Evolutionary conservation across 2,797 vertebrate species (phyloP).

Genomic region (Urophycis tenuis): DNA sequence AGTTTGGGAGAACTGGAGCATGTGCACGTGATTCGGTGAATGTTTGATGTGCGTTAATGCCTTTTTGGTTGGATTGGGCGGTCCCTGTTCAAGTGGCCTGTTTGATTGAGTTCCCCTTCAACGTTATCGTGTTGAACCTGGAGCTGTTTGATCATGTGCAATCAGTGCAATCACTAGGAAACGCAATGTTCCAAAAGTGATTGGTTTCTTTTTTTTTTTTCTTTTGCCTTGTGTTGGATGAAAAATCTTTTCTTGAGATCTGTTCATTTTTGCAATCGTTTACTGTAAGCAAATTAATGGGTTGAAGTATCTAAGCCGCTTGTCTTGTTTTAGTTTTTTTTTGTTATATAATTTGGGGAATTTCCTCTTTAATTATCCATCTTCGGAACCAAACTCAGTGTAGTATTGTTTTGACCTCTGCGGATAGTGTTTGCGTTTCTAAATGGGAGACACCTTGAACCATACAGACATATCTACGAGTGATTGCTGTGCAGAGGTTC

Average conservation of each 20-base stretch:
- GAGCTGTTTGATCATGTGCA: not conserved
- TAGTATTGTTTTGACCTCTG: slow-evolving; percentile 8
- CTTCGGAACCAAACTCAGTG: slow-evolving; percentile 11
- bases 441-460: not conserved
- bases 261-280: not conserved
- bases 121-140: not conserved
- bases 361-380: not conserved
- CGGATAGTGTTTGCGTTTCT: not conserved
- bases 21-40: too few species aligned
- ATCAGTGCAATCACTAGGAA: not conserved
- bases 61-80: too few species aligned
- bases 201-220: slow-evolving; percentile 1
- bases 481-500: not conserved
- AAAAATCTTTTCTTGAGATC: not conserved
- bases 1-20: too few species aligned
- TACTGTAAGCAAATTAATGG: not conserved
- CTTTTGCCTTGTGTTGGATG: not conserved
- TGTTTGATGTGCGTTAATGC: too few species aligned
- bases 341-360: not conserved
- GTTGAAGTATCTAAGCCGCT: not conserved
- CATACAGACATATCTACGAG: not conserved
- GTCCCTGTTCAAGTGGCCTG: too few species aligned
- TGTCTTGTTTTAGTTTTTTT: not conserved
- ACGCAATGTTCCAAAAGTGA: not conserved
- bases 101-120: too few species aligned